phyloP scores from a whole-genome alignment of 53 echinoderm and acorn worm genomes.

The Apostichopus leukothele region DNA sequence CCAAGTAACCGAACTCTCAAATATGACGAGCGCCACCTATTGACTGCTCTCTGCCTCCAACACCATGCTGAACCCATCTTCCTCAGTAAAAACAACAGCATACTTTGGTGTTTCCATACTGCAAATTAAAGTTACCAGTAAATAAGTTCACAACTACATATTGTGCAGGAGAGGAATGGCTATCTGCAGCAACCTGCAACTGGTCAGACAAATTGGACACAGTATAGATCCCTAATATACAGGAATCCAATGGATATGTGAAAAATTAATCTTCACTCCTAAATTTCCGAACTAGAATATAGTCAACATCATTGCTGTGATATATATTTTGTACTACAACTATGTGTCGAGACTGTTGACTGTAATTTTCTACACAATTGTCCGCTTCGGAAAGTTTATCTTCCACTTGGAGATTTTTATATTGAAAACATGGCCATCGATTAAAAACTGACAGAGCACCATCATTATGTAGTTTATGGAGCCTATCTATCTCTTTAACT shows the following conservation, averaged over 20 bases:
- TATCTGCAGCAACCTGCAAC: background rate
- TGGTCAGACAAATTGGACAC: background rate
- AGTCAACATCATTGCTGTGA: slow-evolving; percentile 1
- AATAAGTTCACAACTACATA: too few species aligned
- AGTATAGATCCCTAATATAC: slow-evolving; percentile 8
- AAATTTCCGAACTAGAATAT: background rate
- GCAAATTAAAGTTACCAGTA: too few species aligned
- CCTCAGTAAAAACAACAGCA: too few species aligned
- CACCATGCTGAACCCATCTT: background rate
- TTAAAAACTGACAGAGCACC: background rate
- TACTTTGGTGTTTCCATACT: too few species aligned
- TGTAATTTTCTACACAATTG: slow-evolving; percentile 7
- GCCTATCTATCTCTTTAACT: background rate
- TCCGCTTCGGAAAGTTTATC: background rate
- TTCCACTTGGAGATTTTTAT: slow-evolving; percentile 16
- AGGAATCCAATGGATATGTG: slow-evolving; percentile 12
- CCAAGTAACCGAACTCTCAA: too few species aligned
- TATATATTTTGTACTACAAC: slow-evolving; percentile 13
- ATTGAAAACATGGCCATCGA: background rate
- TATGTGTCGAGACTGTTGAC: background rate
- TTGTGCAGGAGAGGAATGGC: background rate
- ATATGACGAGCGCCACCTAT: too few species aligned
- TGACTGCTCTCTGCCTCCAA: too few species aligned
- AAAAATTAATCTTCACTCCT: background rate
- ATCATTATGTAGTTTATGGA: background rate